Evolutionary conservation across 2,888 invertebrate genomes (phyloP).

Genomic region (Dasysyrphus albostriatus): DNA sequence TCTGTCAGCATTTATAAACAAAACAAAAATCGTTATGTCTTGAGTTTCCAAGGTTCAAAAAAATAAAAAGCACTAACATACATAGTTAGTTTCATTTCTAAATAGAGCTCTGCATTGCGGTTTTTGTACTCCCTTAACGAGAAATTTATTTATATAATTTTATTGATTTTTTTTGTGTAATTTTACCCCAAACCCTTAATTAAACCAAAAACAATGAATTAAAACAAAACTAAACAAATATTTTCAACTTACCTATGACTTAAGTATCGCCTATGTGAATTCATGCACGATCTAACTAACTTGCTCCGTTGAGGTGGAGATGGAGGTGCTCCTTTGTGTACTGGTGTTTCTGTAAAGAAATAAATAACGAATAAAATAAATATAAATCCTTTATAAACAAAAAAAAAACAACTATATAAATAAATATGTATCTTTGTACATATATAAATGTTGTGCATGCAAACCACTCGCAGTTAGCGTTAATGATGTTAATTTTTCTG

Average conservation of each 20-base stretch:
- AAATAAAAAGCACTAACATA: not conserved
- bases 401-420: not conserved
- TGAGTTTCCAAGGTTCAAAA: not conserved
- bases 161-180: conserved; percentile 52
- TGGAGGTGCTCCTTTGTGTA: conserved; percentile 95
- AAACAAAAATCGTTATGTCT: not conserved
- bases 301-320: conserved; percentile 88
- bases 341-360: conserved; percentile 93
- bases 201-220: conserved; percentile 7
- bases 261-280: conserved; percentile 93
- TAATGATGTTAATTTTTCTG: conserved; percentile 49
- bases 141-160: conserved; percentile 49
- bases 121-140: conserved; percentile 33
- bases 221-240: not conserved
- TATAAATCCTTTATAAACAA: conserved; percentile 7
- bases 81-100: not conserved
- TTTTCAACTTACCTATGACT: conserved; percentile 89
- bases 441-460: conserved; percentile 7
- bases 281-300: conserved; percentile 93
- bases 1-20: no score
- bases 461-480: conserved; percentile 32
- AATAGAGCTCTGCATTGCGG: conserved; percentile 56
- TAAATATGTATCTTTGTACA: not conserved
- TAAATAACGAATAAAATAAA: conserved; percentile 25
- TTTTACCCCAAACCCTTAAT: conserved; percentile 6